phyloP scores from a whole-genome alignment of 2,113 vertebrate genomes.

The Neotoma lepida region DNA sequence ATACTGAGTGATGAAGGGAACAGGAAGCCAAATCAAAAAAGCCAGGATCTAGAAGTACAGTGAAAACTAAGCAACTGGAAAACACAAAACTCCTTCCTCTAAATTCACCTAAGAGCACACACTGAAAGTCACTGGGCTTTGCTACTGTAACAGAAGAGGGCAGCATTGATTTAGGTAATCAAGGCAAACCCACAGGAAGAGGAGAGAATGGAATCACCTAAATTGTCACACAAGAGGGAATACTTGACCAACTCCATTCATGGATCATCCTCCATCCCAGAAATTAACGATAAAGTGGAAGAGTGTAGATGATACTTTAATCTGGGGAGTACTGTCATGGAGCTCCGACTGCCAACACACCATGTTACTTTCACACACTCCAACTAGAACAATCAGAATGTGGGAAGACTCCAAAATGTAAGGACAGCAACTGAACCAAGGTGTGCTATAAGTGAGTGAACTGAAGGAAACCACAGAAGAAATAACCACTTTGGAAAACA shows the following conservation, averaged over 20 bases:
- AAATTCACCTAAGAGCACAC: background rate
- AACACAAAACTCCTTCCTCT: background rate
- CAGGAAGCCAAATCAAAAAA: background rate
- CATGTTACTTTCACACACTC: background rate
- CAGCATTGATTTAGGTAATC: background rate
- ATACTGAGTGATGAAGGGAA: background rate
- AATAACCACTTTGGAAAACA: background rate
- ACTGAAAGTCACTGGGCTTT: background rate
- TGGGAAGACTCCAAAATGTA: background rate
- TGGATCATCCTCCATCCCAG: background rate
- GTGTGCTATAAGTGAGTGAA: background rate
- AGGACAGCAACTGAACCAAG: background rate
- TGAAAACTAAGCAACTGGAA: background rate
- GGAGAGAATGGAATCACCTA: background rate
- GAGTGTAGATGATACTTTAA: background rate
- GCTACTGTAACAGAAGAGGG: constrained; percentile 15
- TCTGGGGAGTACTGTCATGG: background rate
- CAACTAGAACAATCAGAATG: background rate
- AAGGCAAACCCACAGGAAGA: background rate
- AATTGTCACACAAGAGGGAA: background rate
- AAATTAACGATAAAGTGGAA: background rate
- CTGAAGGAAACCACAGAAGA: background rate
- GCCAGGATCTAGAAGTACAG: background rate
- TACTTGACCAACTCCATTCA: background rate
- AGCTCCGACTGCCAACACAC: background rate